Evolutionary conservation across 2,113 vertebrate species (phyloP), one percentile per base, ranked within the genome.

Genomic region (Lipophrys pholis): DNA sequence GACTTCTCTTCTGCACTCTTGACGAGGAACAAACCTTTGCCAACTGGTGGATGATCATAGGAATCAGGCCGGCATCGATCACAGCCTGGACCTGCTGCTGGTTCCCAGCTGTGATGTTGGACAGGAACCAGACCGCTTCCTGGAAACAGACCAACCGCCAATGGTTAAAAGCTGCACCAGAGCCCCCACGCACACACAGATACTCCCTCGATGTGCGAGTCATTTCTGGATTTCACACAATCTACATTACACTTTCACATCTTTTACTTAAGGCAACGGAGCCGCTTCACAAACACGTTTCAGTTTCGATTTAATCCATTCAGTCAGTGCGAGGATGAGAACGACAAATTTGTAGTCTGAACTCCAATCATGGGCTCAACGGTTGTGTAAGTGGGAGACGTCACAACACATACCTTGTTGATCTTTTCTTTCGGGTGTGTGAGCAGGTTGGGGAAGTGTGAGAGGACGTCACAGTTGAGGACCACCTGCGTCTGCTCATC

Each of bases 81-180:
- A 99, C 97, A 86, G 97, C 97, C 81, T 99, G 98, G 87, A 99
- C 98, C 93, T 99, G 98, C 91, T 99, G 97, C 90, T 99, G 98
- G 90, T 99, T 99, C 82, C 98, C 98, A 90, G 98, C 98, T 87
- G 98, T 99, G 88, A 99, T 99, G 90, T 99, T 99, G 93, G 98
- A 99, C 87, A 99, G 93, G 93, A 99, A 99, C 98, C 98, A 99
- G 73, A 99, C 97, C 57, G 97, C 98, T 95, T 99, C 97, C 98
- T 99, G 81, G 58, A 94, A 80, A 82, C 51, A 81, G 15, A 82
- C 75, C 65, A 65, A 65, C 61, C 17, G 57, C 16, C 81, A 62
- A 76, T 7, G 21, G 30, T 88, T 35, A 78, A 38, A 56, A 65
- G 14, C 6, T 14, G 21, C 49, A 40, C 10, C 5, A 7, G 1